Percentiles rank a stretch among this genome's conserved stretches.
phyloP scores from a whole-genome alignment of 2,888 invertebrate species.

The Ryuthela nishihirai region DNA sequence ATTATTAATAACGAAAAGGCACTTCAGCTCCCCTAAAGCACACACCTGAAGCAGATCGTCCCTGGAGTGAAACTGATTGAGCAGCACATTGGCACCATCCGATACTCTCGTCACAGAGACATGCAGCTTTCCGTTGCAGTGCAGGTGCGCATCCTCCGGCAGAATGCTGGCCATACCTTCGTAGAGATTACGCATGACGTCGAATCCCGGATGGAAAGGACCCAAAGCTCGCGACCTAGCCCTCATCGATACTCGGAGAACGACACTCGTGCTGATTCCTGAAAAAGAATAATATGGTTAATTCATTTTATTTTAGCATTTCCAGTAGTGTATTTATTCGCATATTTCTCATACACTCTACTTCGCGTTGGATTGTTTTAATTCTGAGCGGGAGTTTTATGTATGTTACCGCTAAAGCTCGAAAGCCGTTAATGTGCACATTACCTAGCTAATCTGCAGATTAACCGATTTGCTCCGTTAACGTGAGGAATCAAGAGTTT shows the following conservation, averaged over 20 bases:
- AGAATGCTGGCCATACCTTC: conserved; percentile 70
- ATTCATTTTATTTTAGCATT: no score
- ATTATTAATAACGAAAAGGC: no score
- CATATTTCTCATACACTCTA: no score
- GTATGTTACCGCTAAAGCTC: no score
- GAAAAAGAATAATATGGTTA: conserved; percentile 7
- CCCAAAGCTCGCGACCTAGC: conserved; percentile 85
- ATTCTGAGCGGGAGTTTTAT: no score
- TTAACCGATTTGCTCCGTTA: no score
- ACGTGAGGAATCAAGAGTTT: no score
- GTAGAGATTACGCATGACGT: conserved; percentile 80
- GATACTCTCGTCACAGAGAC: conserved; percentile 91
- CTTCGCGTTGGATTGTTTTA: no score
- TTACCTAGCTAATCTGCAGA: no score
- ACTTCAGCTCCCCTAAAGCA: no score
- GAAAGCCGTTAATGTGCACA: no score
- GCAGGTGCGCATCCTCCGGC: conserved; percentile 75
- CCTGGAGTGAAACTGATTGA: conserved; percentile 82
- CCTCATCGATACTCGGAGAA: conserved; percentile 76
- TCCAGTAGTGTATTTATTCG: no score
- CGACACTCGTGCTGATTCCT: conserved; percentile 40
- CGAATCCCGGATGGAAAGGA: conserved; percentile 94
- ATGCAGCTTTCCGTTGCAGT: conserved; percentile 84
- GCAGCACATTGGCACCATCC: conserved; percentile 92
- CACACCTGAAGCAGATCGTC: conserved; percentile 93